Base-by-base conservation (phyloP, 2,888 invertebrate species). In the Syritta pipiens region DNA sequence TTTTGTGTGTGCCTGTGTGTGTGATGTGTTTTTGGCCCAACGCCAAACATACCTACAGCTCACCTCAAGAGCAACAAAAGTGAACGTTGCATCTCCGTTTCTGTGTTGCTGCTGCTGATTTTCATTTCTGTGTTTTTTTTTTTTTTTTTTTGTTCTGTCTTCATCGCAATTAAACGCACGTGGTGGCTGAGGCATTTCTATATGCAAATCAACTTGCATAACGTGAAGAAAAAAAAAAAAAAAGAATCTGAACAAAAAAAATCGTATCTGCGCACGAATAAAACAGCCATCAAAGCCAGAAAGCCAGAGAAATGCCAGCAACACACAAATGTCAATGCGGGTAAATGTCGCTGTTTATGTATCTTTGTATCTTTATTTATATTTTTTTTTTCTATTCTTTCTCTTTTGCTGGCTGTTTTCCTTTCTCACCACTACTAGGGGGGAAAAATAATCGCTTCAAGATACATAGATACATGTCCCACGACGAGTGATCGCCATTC, bases 191-290 rank as follows among this genome's bases (percentile, higher is more conserved):
- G 62, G 62, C 49, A 72, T 79, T 79, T 68, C 51, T 74, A 74
- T 51, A 79, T 79, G 72, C 74, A 79, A 79, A 79, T 79, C 30
- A 51, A 51, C 68, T 74, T 79, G 74, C 72, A 79, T 79, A 79
- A 79, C 74, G n/a, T n/a, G n/a, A n/a, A n/a, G n/a, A n/a, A n/a
- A n/a, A n/a, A n/a, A n/a, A n/a, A n/a, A n/a, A n/a, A n/a, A n/a
- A n/a, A n/a, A n/a, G n/a, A n/a, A n/a, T n/a, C n/a, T n/a, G n/a
- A n/a, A n/a, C n/a, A n/a, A n/a, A n/a, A n/a, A n/a, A n/a, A n/a
- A n/a, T 22, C 51, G 55, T 67, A 71, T 71, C 60, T 65, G 72
- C 79, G 55, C 48, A 67, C 67, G 62, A 71, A 77, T 68, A 69
- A 49, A 69, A 57, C 75, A 71, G 59, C 71, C 46, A 68, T 69